These are phyloP conservation scores for Cremastinae sp. DNA, from an alignment of 2,888 invertebrate species.

Conservation along the genomic window DNA sequence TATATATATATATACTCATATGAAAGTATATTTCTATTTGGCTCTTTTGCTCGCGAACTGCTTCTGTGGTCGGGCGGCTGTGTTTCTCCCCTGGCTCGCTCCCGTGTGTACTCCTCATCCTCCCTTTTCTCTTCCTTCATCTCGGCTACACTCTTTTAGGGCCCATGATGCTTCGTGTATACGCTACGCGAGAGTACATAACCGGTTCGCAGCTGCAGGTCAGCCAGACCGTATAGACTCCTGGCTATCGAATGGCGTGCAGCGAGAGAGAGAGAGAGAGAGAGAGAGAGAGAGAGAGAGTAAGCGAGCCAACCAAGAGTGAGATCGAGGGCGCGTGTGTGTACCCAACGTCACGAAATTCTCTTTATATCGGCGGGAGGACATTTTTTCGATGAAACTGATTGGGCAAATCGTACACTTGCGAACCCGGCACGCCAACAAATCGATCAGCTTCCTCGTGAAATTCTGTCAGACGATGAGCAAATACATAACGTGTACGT, in stretches of 20 bases:
- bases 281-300: slow-evolving; percentile 4
- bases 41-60: slow-evolving; percentile 34
- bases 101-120: slow-evolving; percentile 20
- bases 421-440: slow-evolving; percentile 38
- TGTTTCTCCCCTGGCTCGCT: slow-evolving; percentile 34
- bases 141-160: slow-evolving; percentile 57
- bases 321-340: neutral
- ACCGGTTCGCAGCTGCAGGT: slow-evolving; percentile 80
- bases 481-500: slow-evolving; percentile 10
- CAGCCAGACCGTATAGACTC: slow-evolving; percentile 65
- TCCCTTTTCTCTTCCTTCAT: too few relatives aligned
- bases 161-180: slow-evolving; percentile 55
- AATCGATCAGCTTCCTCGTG: slow-evolving; percentile 45
- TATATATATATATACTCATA: too few relatives aligned
- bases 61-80: slow-evolving; percentile 23
- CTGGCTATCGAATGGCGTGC: slow-evolving; percentile 48
- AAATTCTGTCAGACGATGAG: slow-evolving; percentile 40
- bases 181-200: slow-evolving; percentile 72
- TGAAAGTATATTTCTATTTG: slow-evolving; percentile 54
- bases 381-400: slow-evolving; percentile 38
- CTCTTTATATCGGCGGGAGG: slow-evolving; percentile 23
- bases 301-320: neutral
- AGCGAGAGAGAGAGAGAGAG: slow-evolving; percentile 28
- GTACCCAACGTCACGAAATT: slow-evolving; percentile 45
- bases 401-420: slow-evolving; percentile 25